Evolutionary conservation across 2,113 vertebrate genomes (phyloP).

Genomic region (Tachysurus fulvidraco): DNA sequence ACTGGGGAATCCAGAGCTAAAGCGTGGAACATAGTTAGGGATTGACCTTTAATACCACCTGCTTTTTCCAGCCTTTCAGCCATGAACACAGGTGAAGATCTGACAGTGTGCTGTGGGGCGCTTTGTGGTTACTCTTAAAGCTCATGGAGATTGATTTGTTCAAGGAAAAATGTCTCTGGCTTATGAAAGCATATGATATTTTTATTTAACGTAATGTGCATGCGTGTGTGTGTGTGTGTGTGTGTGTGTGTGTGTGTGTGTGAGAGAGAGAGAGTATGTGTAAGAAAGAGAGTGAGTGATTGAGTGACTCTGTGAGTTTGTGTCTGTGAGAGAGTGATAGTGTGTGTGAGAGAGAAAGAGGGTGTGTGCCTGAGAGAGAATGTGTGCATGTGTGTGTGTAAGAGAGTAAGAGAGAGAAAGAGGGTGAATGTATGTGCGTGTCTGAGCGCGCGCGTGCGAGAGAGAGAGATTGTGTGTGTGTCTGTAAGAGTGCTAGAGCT

Average conservation of each 20-base stretch:
- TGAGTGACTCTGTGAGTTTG: too few relatives aligned
- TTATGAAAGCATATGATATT: slow-evolving; percentile 5
- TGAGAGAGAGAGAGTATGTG: too few relatives aligned
- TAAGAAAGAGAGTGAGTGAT: neutral
- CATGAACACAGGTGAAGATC: slow-evolving; percentile 3
- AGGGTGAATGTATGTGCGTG: too few relatives aligned
- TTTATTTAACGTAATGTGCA: neutral
- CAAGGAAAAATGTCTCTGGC: neutral
- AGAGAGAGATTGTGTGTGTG: too few relatives aligned
- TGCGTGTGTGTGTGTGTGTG: neutral
- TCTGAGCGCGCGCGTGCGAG: too few relatives aligned
- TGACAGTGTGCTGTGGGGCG: neutral
- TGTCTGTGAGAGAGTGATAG: too few relatives aligned
- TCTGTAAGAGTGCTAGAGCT: too few relatives aligned
- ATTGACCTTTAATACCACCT: slow-evolving; percentile 55
- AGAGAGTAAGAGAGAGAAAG: too few relatives aligned
- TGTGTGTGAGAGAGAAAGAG: too few relatives aligned
- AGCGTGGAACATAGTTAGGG: slow-evolving; percentile 55
- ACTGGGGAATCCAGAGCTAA: slow-evolving; percentile 49
- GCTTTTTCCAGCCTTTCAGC: slow-evolving; percentile 52
- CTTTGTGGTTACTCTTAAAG: neutral
- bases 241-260: neutral
- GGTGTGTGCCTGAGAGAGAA: too few relatives aligned
- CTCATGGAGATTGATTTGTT: slow-evolving; percentile 12
- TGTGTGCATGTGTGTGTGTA: too few relatives aligned